Evolutionary conservation across 2,888 invertebrate genomes (phyloP).

Genomic region (Euzophera pinguis): DNA sequence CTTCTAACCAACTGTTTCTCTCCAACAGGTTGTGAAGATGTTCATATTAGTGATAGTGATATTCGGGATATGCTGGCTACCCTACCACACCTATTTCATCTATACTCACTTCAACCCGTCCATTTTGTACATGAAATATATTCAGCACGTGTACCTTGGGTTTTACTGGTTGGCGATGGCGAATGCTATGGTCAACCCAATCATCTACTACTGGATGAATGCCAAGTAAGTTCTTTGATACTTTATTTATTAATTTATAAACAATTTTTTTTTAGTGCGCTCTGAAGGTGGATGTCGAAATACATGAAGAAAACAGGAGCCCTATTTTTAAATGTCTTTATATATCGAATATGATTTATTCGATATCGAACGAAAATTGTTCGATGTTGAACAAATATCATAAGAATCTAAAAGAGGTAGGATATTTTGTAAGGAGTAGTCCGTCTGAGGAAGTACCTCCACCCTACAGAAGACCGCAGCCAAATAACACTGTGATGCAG

Average conservation of each 20-base stretch:
- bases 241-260: background rate
- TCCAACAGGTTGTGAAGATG: slow-evolving; percentile 93
- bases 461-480: no score
- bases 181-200: slow-evolving; percentile 94
- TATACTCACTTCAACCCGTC: slow-evolving; percentile 87
- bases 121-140: slow-evolving; percentile 83
- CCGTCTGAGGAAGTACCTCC: no score
- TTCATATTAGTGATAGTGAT: slow-evolving; percentile 92
- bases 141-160: slow-evolving; percentile 90
- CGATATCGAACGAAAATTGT: no score
- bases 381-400: no score
- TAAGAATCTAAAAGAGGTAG: no score
- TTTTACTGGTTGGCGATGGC: slow-evolving; percentile 97
- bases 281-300: no score
- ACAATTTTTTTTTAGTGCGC: no score
- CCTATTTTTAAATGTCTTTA: no score
- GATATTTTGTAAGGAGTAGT: no score
- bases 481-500: no score
- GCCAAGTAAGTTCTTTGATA: slow-evolving; percentile 80
- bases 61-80: slow-evolving; percentile 93
- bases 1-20: slow-evolving; percentile 19
- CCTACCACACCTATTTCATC: slow-evolving; percentile 93
- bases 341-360: no score
- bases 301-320: no score
- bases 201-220: slow-evolving; percentile 97